Conservation (phyloP, 1,140 invertebrate species). For the Pseudoatta argentina region DNA sequence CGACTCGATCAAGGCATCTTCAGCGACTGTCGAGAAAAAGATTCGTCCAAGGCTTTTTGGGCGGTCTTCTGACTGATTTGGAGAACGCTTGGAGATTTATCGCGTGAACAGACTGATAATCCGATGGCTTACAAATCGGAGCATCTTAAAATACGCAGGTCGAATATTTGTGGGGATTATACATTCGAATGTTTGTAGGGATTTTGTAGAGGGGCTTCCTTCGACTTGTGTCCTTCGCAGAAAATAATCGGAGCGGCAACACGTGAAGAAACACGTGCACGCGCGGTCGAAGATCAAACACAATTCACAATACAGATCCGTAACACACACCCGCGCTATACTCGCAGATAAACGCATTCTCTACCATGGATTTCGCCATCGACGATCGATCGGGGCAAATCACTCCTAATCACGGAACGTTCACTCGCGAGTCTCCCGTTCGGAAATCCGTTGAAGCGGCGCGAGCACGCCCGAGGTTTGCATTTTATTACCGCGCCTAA, state of each 20-base stretch:
- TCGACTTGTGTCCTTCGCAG: neutral
- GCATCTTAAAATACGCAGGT: neutral
- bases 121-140: neutral
- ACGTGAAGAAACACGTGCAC: slow-evolving; percentile 12
- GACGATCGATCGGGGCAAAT: slow-evolving; percentile 28
- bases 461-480: slow-evolving; percentile 10
- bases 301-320: slow-evolving; percentile 5
- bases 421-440: slow-evolving; percentile 43
- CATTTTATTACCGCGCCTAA: slow-evolving; percentile 49
- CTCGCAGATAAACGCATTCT: slow-evolving; percentile 23
- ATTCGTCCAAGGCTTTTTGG: neutral
- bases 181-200: neutral
- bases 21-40: neutral
- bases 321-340: slow-evolving; percentile 12
- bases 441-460: slow-evolving; percentile 47
- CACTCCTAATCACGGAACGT: slow-evolving; percentile 34
- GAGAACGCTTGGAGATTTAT: neutral
- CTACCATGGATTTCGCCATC: slow-evolving; percentile 42
- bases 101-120: neutral
- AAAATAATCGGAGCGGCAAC: neutral
- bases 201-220: neutral
- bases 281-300: neutral
- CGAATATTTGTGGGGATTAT: neutral
- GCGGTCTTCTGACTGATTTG: neutral
- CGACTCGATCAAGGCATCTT: neutral